phyloP scores from a whole-genome alignment of 1,140 invertebrate genomes.

The Epicauta chinensis region DNA sequence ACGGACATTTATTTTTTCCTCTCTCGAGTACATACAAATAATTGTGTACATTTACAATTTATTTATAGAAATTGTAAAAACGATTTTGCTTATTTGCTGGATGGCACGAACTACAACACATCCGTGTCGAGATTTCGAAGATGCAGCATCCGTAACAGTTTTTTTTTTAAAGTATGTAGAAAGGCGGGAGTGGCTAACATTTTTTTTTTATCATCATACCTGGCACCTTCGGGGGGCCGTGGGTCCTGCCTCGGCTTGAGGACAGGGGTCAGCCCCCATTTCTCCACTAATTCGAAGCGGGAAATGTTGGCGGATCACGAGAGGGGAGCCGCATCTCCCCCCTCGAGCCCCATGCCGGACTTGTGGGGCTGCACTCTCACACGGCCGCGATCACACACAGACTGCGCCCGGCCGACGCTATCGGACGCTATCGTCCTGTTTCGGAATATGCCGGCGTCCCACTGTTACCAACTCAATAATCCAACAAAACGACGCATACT shows the following conservation, averaged over 20 bases:
- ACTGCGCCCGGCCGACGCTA: constrained; percentile 34
- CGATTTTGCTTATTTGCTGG: too few species aligned
- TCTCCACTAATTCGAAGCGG: constrained; percentile 90
- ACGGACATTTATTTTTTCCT: too few species aligned
- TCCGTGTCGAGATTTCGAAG: not conserved
- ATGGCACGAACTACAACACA: too few species aligned
- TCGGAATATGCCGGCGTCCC: constrained; percentile 24
- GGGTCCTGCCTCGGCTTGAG: constrained; percentile 88
- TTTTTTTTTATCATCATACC: constrained; percentile 44
- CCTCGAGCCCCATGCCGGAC: constrained; percentile 41
- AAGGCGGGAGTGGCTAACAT: constrained; percentile 27
- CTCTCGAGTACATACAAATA: too few species aligned
- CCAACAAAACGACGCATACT: too few species aligned
- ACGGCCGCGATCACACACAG: constrained; percentile 40
- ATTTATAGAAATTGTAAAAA: too few species aligned
- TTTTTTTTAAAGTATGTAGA: too few species aligned
- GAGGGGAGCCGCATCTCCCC: constrained; percentile 41
- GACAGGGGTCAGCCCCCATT: constrained; percentile 93
- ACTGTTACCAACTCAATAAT: constrained; percentile 16
- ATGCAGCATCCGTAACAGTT: constrained; percentile 28
- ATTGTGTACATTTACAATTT: too few species aligned
- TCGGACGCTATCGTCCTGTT: constrained; percentile 28
- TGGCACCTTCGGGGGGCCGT: constrained; percentile 66
- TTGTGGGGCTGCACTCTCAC: constrained; percentile 38
- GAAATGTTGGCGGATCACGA: constrained; percentile 74